Evolutionary conservation across 2,113 vertebrate species (phyloP), one percentile per base, ranked within the genome.

Genomic region (Acrocephalus kingi): DNA sequence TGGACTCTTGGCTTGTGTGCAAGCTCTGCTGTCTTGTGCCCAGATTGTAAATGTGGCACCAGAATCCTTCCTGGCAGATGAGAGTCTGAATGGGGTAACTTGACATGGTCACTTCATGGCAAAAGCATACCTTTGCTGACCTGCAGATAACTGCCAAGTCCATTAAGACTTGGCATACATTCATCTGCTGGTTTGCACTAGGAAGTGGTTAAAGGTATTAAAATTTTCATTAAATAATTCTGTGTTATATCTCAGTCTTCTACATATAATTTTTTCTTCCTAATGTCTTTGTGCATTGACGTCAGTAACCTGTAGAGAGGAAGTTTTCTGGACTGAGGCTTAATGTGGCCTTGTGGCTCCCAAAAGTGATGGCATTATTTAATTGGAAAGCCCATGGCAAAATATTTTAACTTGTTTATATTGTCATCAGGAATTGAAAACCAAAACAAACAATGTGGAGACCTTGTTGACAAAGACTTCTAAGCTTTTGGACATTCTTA

Each of bases 61-160:
- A 45, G 39, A 69, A 25, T 59, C 16, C 15, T 30, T 27, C 5
- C 17, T 79, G 43, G 45, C n/a, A 69, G 41, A 13, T 37, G 28
- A 22, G 43, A 73, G 20, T n/a, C 16, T 76, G 62, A 54, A 49
- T 67, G n/a, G 62, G 24, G 30, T 89, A 55, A 78, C 10, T 64
- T 30, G 27, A 39, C 5, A 1, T 0, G 1, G 15, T 46, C 61
- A 39, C 30, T 8, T 30, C 64, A 14, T 11, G n/a, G 54, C 39
- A 33, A 25, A 72, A 62, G 12, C 48, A 13, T 33, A 37, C 20
- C 43, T 82, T 35, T 87, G 73, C n/a, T 71, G 83, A 45, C 49
- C 48, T 37, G 52, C 51, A 67, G 55, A 63, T 81, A 74, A n/a
- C 41, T 35, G 37, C 10, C 41, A 7, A 46, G 21, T 64, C 45